Base-by-base conservation (phyloP, 1,140 invertebrate genomes). In the Cydia pomonella region DNA sequence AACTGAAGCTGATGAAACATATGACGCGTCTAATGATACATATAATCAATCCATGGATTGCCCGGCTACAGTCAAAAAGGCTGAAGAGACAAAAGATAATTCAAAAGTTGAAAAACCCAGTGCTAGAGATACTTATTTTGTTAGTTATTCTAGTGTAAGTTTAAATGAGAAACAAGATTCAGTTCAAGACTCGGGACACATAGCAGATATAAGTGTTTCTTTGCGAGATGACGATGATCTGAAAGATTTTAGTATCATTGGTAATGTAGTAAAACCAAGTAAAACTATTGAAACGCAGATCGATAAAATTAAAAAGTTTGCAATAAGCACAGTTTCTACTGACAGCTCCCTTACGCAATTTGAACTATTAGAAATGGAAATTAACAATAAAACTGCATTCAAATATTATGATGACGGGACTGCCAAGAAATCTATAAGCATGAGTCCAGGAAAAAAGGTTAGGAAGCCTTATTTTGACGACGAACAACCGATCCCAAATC, bases 281-380 rank as follows among this genome's bases (percentile, higher is more conserved):
- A 82, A 81, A 73, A 69, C 74, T 29, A 74, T 84, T 12, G 74
- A 80, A 21, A 83, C 77, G 0, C 75, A 86, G 33, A 77, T 87
- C 2, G 82, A 73, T 73, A 82, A 81, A 75, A 81, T 86, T 44
- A 72, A 83, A 64, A 81, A 74, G 25, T 83, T 80, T 18, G 25
- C 82, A 2, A 85, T 86, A 75, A 73, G 78, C 27, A 77, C 76
- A 1, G 66, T 77, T 23, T 75, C 76, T 5, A 79, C 79, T 72
- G 82, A 90, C 69, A 81, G 73, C 64, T 92, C 90, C 0, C 76
- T 92, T n/a, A 75, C 77, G 3, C 84, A 89, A 62, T 92, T 92
- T 79, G 90, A 92, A 80, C 80, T 84, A 23, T 59, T 92, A 12
- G 89, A 91, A 80, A 75, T 77, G n/a, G 88, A 80, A 38, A 47